These are phyloP conservation scores for Melieria crassipennis DNA, from an alignment of 2,888 invertebrate genomes.

Conservation along the genomic window DNA sequence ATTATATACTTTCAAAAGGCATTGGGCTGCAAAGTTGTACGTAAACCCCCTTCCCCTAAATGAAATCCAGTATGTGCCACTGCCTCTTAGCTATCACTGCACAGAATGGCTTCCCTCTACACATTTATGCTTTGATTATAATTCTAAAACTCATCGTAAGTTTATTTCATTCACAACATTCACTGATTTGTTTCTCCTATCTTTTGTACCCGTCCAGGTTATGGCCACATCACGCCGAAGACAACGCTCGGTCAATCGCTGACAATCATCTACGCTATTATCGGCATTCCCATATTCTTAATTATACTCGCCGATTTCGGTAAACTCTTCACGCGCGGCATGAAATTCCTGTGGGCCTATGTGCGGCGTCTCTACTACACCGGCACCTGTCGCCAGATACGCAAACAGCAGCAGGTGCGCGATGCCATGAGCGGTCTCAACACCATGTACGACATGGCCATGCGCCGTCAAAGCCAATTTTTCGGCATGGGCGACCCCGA, in stretches of 20 bases:
- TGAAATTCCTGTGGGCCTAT: slow-evolving; percentile 91
- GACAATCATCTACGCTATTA: slow-evolving; percentile 92
- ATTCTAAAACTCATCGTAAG: too few species aligned
- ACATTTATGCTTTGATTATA: too few species aligned
- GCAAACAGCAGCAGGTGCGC: slow-evolving; percentile 80
- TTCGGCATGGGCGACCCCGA: slow-evolving; percentile 68
- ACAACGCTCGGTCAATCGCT: slow-evolving; percentile 86
- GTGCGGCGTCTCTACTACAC: slow-evolving; percentile 86
- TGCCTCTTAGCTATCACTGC: too few species aligned
- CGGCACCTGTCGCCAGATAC: slow-evolving; percentile 81
- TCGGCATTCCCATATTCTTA: slow-evolving; percentile 95
- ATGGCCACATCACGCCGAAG: slow-evolving; percentile 94
- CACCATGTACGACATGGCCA: slow-evolving; percentile 82
- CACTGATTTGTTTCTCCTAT: neutral
- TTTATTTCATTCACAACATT: too few species aligned
- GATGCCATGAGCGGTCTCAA: slow-evolving; percentile 87
- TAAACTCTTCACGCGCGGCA: slow-evolving; percentile 87
- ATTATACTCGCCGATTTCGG: slow-evolving; percentile 95
- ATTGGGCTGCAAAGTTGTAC: too few species aligned
- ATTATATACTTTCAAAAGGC: too few species aligned
- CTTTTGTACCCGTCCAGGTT: slow-evolving; percentile 74
- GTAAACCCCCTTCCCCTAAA: too few species aligned
- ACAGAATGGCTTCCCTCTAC: too few species aligned
- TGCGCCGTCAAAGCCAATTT: slow-evolving; percentile 76
- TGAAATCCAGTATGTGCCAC: too few species aligned